Conservation (phyloP, 2,113 vertebrate genomes). For the Cynocephalus volans region DNA sequence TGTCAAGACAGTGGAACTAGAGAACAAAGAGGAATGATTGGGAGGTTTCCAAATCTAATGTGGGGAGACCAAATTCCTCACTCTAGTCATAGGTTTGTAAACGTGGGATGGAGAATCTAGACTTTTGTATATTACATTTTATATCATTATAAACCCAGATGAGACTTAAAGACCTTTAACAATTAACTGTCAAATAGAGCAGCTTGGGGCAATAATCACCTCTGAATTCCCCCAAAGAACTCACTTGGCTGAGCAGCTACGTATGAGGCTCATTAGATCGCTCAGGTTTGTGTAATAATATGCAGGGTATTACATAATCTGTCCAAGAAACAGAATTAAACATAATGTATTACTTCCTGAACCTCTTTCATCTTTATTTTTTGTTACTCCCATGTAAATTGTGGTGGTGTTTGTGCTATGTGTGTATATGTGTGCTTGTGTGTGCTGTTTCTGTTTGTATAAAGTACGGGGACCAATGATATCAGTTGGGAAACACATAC, state of each 20-base stretch:
- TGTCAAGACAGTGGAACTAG: neutral
- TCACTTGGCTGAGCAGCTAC: neutral
- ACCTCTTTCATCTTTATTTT: neutral
- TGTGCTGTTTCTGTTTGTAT: neutral
- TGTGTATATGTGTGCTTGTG: neutral
- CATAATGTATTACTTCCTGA: neutral
- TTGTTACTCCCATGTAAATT: neutral
- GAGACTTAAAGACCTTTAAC: neutral
- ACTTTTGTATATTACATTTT: neutral
- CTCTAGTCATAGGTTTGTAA: neutral
- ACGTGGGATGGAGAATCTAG: neutral
- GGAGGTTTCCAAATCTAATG: neutral
- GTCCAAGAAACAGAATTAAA: constrained; percentile 4
- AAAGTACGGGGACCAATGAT: neutral
- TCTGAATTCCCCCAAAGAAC: neutral
- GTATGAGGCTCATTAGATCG: neutral
- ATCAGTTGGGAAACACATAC: neutral
- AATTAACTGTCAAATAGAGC: neutral
- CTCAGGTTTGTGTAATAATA: neutral
- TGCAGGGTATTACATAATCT: neutral
- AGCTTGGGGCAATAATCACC: neutral
- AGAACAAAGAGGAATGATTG: neutral
- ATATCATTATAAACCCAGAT: neutral
- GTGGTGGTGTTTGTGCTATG: neutral
- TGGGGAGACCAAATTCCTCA: neutral